Evolutionary conservation across 2,888 invertebrate genomes (phyloP).

Genomic region (Ectobius pallidus): DNA sequence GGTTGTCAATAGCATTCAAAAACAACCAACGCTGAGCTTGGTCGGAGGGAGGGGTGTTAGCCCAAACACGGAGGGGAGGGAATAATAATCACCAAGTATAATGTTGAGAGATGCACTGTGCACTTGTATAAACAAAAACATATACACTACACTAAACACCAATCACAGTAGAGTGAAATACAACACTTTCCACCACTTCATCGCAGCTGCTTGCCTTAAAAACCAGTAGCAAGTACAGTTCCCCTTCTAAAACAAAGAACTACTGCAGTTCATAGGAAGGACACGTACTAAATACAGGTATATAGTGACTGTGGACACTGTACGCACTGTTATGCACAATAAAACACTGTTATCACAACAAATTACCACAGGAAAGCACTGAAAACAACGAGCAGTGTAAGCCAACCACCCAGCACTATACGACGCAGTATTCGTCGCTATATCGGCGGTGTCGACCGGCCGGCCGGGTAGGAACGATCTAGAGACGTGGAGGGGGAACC

Average conservation of each 20-base stretch:
- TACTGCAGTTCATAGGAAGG: neutral
- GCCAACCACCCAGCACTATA: conserved; percentile 6
- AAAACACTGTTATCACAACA: neutral
- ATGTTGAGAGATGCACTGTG: neutral
- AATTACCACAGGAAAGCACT: neutral
- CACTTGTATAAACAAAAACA: conserved; percentile 6
- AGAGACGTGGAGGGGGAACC: neutral
- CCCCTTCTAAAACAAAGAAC: neutral
- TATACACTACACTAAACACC: too few relatives aligned
- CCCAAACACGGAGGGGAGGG: neutral
- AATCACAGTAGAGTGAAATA: neutral
- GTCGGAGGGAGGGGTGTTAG: neutral
- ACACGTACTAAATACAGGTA: neutral
- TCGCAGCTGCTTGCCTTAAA: neutral
- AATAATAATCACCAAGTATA: neutral
- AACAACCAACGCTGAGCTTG: neutral
- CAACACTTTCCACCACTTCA: neutral
- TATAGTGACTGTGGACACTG: neutral
- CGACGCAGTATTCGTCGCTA: conserved; percentile 26
- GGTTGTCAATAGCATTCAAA: conserved; percentile 22
- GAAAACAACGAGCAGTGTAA: neutral
- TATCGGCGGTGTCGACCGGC: conserved; percentile 16
- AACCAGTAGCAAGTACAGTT: neutral
- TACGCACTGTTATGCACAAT: neutral
- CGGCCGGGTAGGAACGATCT: conserved; percentile 15